Base-by-base conservation (phyloP, 2,888 invertebrate genomes). In the Chorisops tibialis region DNA sequence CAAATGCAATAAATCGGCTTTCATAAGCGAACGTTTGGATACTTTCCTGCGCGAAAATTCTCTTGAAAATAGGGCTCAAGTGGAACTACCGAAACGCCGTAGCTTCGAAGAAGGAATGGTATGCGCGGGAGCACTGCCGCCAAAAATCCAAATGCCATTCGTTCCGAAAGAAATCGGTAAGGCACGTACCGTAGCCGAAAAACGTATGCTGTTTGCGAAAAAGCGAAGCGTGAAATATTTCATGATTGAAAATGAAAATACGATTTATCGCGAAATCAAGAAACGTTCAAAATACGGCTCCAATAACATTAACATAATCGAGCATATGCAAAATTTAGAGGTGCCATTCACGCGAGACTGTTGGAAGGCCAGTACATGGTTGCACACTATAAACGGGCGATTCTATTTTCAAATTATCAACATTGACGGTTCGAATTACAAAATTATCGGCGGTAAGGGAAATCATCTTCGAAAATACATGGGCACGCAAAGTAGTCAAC, bases 151-250 rank as follows among this genome's bases (percentile, higher is more conserved):
- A 21, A 73, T 74, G 72, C 77, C 77, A 6, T 70, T 70, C 6
- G 71, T 75, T 2, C 76, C 77, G 11, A 74, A 73, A 14, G 73
- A 74, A 38, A 64, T 74, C 11, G 72, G 74, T 19, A 79, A 80
- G 62, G 74, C 82, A 2, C 79, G 82, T 64, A 83, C 83, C 0
- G 76, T 83, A 2, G 83, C 82, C 0, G 82, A 83, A 68, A 80
- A 82, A 61, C 73, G 82, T 7, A 71, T 72, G 52, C 74, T 81
- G 63, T 67, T 82, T 39, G 78, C 80, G 66, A 69, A 68, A 39
- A 73, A 68, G 22, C 73, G 71, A 62, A 75, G 72, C 61, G 68
- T 72, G n/a, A 77, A 75, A 49, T 72, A 75, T 66, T 70, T 73
- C 7, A 74, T 79, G 16, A 76, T 79, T 22, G 79, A 79, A 65